phyloP scores from a whole-genome alignment of 2,113 vertebrate species.

The Menura novaehollandiae region DNA sequence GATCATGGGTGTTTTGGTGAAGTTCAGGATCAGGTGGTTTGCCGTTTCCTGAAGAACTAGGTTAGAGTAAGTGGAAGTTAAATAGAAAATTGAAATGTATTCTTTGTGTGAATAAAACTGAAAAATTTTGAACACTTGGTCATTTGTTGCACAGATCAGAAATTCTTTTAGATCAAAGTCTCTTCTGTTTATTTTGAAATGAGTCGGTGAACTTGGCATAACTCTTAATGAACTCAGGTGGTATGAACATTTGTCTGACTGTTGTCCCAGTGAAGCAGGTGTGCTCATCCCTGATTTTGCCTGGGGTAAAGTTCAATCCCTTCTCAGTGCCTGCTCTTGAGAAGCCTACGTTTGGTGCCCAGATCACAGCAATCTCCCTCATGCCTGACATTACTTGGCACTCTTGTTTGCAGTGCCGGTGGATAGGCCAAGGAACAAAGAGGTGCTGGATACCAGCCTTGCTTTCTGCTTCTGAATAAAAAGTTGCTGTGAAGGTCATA shows the following conservation, averaged over 20 bases:
- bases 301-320: neutral
- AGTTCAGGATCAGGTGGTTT: neutral
- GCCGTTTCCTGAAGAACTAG: neutral
- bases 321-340: neutral
- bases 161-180: neutral
- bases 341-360: neutral
- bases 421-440: neutral
- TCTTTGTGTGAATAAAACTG: neutral
- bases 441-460: neutral
- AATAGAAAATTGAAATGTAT: neutral
- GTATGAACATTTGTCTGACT: neutral
- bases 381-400: neutral
- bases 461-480: neutral
- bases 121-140: neutral
- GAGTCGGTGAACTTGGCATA: neutral
- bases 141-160: neutral
- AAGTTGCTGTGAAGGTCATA: neutral
- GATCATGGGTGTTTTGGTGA: neutral
- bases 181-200: neutral
- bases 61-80: neutral
- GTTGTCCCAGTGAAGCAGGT: neutral
- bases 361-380: neutral
- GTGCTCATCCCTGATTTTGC: neutral
- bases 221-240: neutral
- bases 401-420: neutral